Percentiles rank a stretch among this genome's conserved stretches.
These are phyloP conservation scores for Drosophila nebulosa DNA, from an alignment of 1,140 invertebrate genomes.

Conservation along the genomic window DNA sequence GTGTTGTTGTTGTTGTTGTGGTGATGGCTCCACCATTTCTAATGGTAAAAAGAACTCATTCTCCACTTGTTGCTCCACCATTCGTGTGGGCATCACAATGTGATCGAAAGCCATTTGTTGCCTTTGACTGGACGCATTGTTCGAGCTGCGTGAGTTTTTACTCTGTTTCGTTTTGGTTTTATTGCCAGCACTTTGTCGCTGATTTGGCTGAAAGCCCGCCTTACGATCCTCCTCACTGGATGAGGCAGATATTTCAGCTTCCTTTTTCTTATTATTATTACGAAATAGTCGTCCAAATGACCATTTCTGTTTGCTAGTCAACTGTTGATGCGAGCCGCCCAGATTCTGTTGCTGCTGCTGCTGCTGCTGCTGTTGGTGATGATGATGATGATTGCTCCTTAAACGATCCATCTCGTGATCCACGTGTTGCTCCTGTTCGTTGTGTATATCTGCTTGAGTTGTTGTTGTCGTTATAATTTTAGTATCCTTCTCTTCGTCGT, in stretches of 20 bases:
- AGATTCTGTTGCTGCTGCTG: constrained; percentile 23
- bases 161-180: constrained; percentile 73
- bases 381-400: constrained; percentile 41
- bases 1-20: constrained; percentile 23
- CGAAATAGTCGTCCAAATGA: constrained; percentile 87
- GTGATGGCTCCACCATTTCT: constrained; percentile 80
- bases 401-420: constrained; percentile 62
- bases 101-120: constrained; percentile 83
- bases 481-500: constrained; percentile 42
- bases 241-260: constrained; percentile 82
- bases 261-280: constrained; percentile 83
- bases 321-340: constrained; percentile 53
- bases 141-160: constrained; percentile 50
- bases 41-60: constrained; percentile 83
- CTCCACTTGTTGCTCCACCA: constrained; percentile 55
- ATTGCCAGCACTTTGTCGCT: constrained; percentile 35
- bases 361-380: constrained; percentile 13
- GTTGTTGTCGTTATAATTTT: constrained; percentile 40
- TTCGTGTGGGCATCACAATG: constrained; percentile 74
- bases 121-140: neutral
- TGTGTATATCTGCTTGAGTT: constrained; percentile 35
- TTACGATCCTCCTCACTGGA: constrained; percentile 85
- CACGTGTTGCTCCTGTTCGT: constrained; percentile 10
- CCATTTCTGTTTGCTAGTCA: constrained; percentile 85
- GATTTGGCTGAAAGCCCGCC: constrained; percentile 80